Percentiles rank a stretch among this genome's conserved stretches.
These are phyloP conservation scores for Hypomecis atomaria DNA, from an alignment of 2,888 invertebrate genomes.

Conservation along the genomic window DNA sequence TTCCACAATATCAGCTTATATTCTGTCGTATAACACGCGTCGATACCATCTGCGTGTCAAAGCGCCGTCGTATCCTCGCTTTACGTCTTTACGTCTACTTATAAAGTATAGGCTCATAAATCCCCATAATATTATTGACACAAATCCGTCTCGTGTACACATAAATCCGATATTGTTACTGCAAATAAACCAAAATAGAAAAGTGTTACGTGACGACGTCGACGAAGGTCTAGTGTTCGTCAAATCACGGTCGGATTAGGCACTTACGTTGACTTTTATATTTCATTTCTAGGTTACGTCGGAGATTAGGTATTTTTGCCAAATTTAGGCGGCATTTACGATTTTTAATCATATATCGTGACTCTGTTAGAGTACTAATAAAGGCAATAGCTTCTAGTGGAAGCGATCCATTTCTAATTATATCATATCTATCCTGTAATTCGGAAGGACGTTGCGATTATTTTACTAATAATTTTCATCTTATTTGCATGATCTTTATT, in stretches of 20 bases:
- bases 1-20: conserved; percentile 36
- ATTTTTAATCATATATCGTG: no score
- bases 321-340: no score
- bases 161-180: conserved; percentile 66
- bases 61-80: conserved; percentile 52
- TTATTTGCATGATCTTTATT: no score
- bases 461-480: no score
- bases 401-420: no score
- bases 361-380: no score
- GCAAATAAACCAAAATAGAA: conserved; percentile 70
- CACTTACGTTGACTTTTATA: neutral
- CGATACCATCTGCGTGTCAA: conserved; percentile 52
- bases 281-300: neutral
- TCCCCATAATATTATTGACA: conserved; percentile 64
- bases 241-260: conserved; percentile 5
- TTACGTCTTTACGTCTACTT: conserved; percentile 52
- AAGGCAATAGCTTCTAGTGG: no score
- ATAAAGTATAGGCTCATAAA: conserved; percentile 58
- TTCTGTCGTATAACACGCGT: conserved; percentile 26
- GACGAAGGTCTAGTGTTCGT: conserved; percentile 38
- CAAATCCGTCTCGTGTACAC: conserved; percentile 61
- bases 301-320: neutral
- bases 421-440: no score
- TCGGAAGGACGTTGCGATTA: no score
- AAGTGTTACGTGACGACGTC: conserved; percentile 55